Percentiles rank a stretch among this genome's conserved stretches.
These are phyloP conservation scores for Octopus sinensis DNA, from an alignment of 1,140 invertebrate genomes.

Conservation along the genomic window DNA sequence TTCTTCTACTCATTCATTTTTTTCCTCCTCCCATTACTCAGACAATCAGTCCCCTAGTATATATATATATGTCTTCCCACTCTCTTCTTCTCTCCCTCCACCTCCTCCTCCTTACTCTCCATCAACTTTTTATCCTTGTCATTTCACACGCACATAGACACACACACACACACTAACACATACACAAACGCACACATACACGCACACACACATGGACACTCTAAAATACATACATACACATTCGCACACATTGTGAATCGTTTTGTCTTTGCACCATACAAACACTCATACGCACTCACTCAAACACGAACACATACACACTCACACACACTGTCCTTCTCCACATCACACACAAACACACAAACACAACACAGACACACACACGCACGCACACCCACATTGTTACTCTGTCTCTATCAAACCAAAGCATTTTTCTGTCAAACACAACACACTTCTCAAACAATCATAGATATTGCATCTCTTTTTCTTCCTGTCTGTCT, in stretches of 20 bases:
- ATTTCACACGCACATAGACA: not conserved
- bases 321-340: too few relatives aligned
- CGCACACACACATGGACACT: not conserved
- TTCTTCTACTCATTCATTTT: not conserved
- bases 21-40: not conserved
- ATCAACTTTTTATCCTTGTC: not conserved
- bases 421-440: not conserved
- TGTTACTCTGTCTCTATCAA: not conserved
- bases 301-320: not conserved
- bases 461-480: not conserved
- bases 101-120: not conserved
- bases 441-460: not conserved
- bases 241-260: not conserved
- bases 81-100: not conserved
- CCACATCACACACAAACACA: not conserved
- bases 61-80: not conserved
- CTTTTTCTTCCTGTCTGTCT: not conserved
- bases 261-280: not conserved
- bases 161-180: not conserved
- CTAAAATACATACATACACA: not conserved
- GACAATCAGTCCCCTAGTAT: not conserved
- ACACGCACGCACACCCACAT: not conserved
- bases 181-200: not conserved
- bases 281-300: not conserved
- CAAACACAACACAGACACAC: not conserved